Base-by-base conservation (phyloP, 2,797 vertebrate species). In the Australoheros facetus region DNA sequence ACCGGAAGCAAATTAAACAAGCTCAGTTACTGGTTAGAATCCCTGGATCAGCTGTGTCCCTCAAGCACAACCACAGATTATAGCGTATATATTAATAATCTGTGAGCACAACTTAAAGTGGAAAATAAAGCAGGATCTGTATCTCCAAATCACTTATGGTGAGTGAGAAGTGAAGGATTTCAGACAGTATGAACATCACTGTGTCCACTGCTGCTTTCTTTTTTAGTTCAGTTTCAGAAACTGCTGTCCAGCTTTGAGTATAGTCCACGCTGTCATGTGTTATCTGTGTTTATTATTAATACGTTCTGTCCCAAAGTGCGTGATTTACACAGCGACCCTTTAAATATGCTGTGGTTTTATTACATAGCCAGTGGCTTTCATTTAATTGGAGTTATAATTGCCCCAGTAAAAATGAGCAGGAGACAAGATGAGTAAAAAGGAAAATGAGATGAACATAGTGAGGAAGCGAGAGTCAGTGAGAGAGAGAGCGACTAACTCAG, bases 271-370 rank as follows among this genome's bases (percentile, higher is more conserved):
- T n/a, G 39, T 1, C 58, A 57, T n/a, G 59, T 75, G 45, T 59
- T 83, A 74, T 79, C 60, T 64, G 32, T 66, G 57, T 57, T 79
- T 80, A 72, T 58, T 69, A 39, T 54, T 54, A 80, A 80, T 69
- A 13, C 10, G 77, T 73, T 17, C 7, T 53, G 4, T n/a, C 60
- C 14, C 23, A 73, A 62, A 30, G 45, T 79, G 12, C 79, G 75
- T 77, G 66, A 88, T 88, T 83, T 64, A 71, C 54, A 79, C 56
- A n/a, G 45, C 73, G 64, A 48, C 59, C 79, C 77, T 83, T 90
- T 81, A 80, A 77, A 77, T 30, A 51, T 4, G 21, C 48, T 82
- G 51, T 26, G 71, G 45, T 70, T 71, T 80, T 26, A 84, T 87
- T 75, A 45, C 57, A 42, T 37, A 54, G 57, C 48, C 74, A 56